Evolutionary conservation across 2,797 vertebrate species (phyloP).

Genomic region (Alosa sapidissima): DNA sequence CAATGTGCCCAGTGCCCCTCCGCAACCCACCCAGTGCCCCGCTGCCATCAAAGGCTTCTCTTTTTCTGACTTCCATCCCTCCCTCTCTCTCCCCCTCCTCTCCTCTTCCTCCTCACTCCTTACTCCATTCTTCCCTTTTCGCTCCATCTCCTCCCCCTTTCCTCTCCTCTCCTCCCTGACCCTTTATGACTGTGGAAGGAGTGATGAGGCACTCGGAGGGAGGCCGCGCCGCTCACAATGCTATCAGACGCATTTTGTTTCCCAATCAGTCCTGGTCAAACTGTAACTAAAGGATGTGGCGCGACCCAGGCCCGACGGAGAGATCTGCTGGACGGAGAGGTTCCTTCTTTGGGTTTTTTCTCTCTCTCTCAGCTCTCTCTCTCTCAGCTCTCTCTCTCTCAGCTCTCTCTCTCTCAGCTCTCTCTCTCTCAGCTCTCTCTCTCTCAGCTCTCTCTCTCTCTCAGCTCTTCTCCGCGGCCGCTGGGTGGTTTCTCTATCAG

Average conservation of each 20-base stretch:
- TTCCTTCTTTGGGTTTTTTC: background rate
- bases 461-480: background rate
- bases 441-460: background rate
- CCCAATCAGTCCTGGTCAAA: background rate
- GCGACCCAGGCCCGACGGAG: background rate
- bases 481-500: background rate
- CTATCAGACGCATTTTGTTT: background rate
- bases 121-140: background rate
- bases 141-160: constrained; percentile 5
- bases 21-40: constrained; percentile 29
- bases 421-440: background rate
- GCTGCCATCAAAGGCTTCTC: constrained; percentile 43
- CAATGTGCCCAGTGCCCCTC: constrained; percentile 8
- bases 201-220: background rate
- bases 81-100: background rate
- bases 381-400: background rate
- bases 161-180: background rate
- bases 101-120: constrained; percentile 6
- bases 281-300: background rate
- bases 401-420: background rate
- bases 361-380: background rate
- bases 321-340: background rate
- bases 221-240: background rate
- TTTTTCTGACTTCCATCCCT: constrained; percentile 25
- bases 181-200: background rate